Evolutionary conservation across 1,140 invertebrate species (phyloP).

Genomic region (Drosophila sp.): DNA sequence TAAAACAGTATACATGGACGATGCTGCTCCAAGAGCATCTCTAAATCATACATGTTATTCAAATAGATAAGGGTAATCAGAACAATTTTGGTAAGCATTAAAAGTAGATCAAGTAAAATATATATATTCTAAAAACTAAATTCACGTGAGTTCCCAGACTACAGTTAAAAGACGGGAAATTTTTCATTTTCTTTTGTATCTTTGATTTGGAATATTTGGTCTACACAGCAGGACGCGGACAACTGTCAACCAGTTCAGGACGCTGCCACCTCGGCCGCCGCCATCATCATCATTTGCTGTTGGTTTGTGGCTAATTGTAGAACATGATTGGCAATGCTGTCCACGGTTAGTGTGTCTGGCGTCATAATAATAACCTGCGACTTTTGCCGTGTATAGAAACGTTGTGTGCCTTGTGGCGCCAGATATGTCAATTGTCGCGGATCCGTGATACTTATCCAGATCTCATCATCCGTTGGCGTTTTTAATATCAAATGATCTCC

Average conservation of each 20-base stretch:
- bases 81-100: constrained; percentile 24
- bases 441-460: constrained; percentile 71
- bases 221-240: constrained; percentile 1
- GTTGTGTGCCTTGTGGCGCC: constrained; percentile 51
- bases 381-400: constrained; percentile 68
- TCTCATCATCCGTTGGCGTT: constrained; percentile 52
- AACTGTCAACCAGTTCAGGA: not conserved
- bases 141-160: not conserved
- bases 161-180: constrained; percentile 8
- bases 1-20: constrained; percentile 4
- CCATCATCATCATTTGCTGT: constrained; percentile 26
- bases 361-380: constrained; percentile 69
- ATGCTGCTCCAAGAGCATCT: constrained; percentile 18
- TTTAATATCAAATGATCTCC: constrained; percentile 74
- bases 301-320: constrained; percentile 67
- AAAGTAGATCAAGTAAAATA: constrained; percentile 14
- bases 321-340: constrained; percentile 75
- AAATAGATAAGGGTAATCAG: constrained; percentile 1
- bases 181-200: constrained; percentile 11
- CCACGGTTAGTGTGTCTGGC: constrained; percentile 50
- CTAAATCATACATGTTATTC: constrained; percentile 12
- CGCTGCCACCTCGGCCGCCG: not conserved
- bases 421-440: constrained; percentile 63
- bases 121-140: constrained; percentile 14
- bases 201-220: constrained; percentile 17